phyloP scores from a whole-genome alignment of 2,113 vertebrate genomes.

The Isurus oxyrinchus region DNA sequence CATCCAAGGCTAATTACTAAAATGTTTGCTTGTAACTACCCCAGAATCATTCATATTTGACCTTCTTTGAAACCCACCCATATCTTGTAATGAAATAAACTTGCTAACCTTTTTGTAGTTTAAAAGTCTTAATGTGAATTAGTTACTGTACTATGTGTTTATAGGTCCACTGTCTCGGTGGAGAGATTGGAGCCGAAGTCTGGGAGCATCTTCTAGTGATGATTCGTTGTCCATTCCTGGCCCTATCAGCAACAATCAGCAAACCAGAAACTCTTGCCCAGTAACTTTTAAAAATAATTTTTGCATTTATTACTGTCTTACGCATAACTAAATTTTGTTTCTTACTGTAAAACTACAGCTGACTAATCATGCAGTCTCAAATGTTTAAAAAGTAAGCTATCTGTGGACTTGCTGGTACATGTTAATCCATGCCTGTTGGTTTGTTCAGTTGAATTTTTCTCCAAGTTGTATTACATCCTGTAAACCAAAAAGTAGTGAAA shows the following conservation, averaged over 20 bases:
- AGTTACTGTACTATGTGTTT: background rate
- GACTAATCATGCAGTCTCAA: background rate
- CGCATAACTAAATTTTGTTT: background rate
- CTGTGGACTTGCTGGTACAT: background rate
- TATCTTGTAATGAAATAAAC: background rate
- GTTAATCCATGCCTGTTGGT: background rate
- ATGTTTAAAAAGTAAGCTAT: background rate
- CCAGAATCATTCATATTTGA: background rate
- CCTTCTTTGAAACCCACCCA: background rate
- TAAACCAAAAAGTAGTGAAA: background rate
- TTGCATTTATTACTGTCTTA: background rate
- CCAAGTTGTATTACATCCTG: background rate
- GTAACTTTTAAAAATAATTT: conserved; percentile 44
- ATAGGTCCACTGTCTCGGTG: conserved; percentile 54
- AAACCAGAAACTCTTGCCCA: conserved; percentile 55
- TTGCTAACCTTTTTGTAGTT: background rate
- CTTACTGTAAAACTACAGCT: background rate
- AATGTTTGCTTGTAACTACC: background rate
- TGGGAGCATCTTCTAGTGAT: conserved; percentile 64
- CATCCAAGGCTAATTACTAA: background rate
- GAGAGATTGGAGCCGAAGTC: conserved; percentile 60
- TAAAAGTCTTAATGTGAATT: background rate
- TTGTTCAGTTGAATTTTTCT: background rate
- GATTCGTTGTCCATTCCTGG: conserved; percentile 60
- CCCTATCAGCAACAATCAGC: conserved; percentile 61